Conservation (phyloP, 2,797 vertebrate genomes). For the Erpetoichthys calabaricus region DNA sequence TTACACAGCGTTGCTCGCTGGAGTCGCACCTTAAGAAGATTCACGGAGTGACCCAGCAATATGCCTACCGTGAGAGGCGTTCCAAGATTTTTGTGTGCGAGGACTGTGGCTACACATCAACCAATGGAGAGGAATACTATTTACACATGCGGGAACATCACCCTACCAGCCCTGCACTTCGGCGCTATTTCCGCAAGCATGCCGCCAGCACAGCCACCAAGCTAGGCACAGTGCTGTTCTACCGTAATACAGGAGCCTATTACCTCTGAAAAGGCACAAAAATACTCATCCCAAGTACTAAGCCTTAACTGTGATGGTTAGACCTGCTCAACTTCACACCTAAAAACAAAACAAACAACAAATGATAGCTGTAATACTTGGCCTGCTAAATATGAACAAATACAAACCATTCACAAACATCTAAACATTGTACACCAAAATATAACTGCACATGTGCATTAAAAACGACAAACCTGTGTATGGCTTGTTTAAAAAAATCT, state of each 20-base stretch:
- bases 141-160: conserved; percentile 60
- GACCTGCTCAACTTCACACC: neutral
- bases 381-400: no score
- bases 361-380: neutral
- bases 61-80: conserved; percentile 71
- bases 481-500: no score
- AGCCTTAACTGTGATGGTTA: no score
- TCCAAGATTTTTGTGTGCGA: conserved; percentile 84
- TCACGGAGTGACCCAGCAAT: conserved; percentile 64
- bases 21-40: conserved; percentile 81
- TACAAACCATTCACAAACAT: no score
- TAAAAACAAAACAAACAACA: neutral
- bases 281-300: no score
- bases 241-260: neutral
- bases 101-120: conserved; percentile 72
- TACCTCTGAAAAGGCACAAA: no score
- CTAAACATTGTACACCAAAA: no score
- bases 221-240: conserved; percentile 13
- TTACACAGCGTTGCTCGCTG: conserved; percentile 78
- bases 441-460: no score
- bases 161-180: conserved; percentile 39
- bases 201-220: conserved; percentile 20
- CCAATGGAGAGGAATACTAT: conserved; percentile 53
- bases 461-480: no score
- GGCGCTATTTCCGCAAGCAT: conserved; percentile 48